Percentiles rank a stretch among this genome's conserved stretches.
Conservation (phyloP, 2,888 invertebrate species). For the Platyscelio sp. region DNA sequence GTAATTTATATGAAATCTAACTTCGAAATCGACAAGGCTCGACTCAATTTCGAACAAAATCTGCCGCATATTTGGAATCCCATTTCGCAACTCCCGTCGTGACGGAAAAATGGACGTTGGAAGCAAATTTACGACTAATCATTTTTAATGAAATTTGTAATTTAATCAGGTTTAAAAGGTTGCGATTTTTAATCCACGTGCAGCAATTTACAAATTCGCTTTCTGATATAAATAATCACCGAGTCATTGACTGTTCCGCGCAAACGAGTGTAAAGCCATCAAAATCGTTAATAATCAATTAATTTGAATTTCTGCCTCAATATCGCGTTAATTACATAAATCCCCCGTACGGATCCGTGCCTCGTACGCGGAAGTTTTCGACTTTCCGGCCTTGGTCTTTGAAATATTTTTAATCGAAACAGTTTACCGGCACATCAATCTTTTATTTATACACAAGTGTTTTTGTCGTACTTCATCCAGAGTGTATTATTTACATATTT, state of each 20-base stretch:
- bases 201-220: constrained; percentile 7
- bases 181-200: background rate
- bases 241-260: constrained; percentile 7
- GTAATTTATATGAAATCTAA: constrained; percentile 17
- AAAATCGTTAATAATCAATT: constrained; percentile 7
- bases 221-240: constrained; percentile 22
- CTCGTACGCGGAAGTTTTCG: constrained; percentile 33
- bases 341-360: no score
- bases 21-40: constrained; percentile 5
- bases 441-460: constrained; percentile 11
- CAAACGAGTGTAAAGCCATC: background rate
- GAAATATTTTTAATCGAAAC: constrained; percentile 38
- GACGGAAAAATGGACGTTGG: no score
- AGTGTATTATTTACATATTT: constrained; percentile 41
- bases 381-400: constrained; percentile 29
- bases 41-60: background rate
- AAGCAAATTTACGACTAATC: background rate
- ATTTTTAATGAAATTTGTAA: background rate
- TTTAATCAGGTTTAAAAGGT: no score
- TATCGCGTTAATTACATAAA: constrained; percentile 9
- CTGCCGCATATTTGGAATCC: no score
- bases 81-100: no score
- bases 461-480: constrained; percentile 32
- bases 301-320: constrained; percentile 1
- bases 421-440: constrained; percentile 10